These are phyloP conservation scores for Hydrozoanthus tunicans DNA, from an alignment of 64 coral and sea anemone species.

Conservation along the genomic window DNA sequence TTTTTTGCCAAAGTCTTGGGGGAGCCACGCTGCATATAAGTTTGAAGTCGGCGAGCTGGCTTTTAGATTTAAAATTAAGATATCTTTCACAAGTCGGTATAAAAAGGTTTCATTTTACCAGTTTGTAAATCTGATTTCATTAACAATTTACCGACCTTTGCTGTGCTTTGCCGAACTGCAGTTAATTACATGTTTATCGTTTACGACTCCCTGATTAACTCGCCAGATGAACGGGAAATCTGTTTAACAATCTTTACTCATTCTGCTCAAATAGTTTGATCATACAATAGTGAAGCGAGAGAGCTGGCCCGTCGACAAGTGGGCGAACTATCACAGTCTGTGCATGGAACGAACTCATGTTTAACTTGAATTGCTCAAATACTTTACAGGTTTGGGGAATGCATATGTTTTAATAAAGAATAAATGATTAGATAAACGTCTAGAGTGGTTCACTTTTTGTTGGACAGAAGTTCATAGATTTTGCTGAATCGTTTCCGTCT, in stretches of 20 bases:
- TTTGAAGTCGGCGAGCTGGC: background rate
- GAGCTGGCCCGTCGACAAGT: too few relatives aligned
- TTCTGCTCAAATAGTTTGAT: background rate
- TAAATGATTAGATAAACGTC: too few relatives aligned
- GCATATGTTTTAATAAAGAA: too few relatives aligned
- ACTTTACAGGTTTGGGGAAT: too few relatives aligned
- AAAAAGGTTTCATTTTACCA: background rate
- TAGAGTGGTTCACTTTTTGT: too few relatives aligned
- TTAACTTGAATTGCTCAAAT: too few relatives aligned
- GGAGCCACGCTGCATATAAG: background rate
- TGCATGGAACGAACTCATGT: too few relatives aligned
- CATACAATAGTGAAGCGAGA: too few relatives aligned
- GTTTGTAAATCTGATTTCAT: conserved; percentile 24
- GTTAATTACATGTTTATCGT: background rate
- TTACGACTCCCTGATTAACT: background rate
- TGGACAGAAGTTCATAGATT: too few relatives aligned
- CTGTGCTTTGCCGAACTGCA: background rate
- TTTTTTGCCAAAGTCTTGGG: background rate
- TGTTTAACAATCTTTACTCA: background rate
- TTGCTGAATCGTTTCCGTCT: too few relatives aligned
- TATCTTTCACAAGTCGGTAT: background rate
- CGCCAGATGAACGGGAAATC: background rate
- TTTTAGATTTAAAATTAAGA: conserved; percentile 1
- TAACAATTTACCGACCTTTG: background rate
- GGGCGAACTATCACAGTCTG: too few relatives aligned